These are phyloP conservation scores for Notolepis coatsorum DNA, from an alignment of 2,797 vertebrate species.

Conservation along the genomic window DNA sequence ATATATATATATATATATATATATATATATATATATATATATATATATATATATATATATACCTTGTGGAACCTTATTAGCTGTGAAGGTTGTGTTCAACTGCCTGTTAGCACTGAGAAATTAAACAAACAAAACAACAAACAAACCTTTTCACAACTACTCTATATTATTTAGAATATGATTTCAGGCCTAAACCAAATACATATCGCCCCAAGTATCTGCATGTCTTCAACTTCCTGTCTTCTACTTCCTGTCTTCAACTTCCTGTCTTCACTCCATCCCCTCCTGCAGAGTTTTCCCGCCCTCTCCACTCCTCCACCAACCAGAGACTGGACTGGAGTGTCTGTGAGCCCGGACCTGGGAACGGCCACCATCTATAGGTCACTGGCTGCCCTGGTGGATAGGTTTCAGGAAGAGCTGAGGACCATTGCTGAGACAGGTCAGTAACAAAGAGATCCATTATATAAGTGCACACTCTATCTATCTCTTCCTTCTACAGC, in stretches of 20 bases:
- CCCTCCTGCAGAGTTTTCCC: conserved; percentile 52
- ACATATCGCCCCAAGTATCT: not conserved
- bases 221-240: not conserved
- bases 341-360: conserved; percentile 65
- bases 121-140: no score
- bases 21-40: no score
- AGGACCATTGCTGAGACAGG: conserved; percentile 56
- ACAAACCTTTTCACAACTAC: no score
- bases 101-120: no score
- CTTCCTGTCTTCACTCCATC: not conserved
- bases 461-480: no score
- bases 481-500: no score
- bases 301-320: conserved; percentile 42
- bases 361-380: conserved; percentile 63
- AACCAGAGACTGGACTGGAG: conserved; percentile 69
- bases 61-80: no score
- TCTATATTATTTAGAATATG: not conserved
- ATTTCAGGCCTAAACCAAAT: not conserved
- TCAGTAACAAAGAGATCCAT: no score
- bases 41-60: no score
- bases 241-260: not conserved
- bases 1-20: no score
- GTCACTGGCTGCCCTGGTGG: conserved; percentile 63
- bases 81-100: no score
- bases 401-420: conserved; percentile 68